Base-by-base conservation (phyloP, 2,113 vertebrate species). In the Willisornis vidua region DNA sequence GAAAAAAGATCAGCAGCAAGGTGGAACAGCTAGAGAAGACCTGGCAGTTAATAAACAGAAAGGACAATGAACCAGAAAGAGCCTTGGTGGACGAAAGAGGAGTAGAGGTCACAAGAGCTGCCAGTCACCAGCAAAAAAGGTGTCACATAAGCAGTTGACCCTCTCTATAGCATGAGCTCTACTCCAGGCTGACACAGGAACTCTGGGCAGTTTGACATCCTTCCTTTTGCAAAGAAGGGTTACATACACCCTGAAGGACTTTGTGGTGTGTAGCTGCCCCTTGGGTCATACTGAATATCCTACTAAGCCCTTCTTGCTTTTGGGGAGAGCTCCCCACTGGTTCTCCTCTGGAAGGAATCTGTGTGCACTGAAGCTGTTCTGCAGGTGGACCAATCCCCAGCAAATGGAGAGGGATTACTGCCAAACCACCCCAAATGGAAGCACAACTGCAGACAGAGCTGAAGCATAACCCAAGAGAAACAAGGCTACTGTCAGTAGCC, bases 1-100 rank as follows among this genome's bases (percentile, higher is more conserved):
- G 76, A 79, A 61, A 90, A 92, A 92, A 95, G 80, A 90, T 94
- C 80, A 97, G 86, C 55, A 93, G 86, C 92, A 90, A 84, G 94
- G 73, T 92, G 68, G 93, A 80, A 89, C 33, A 92, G 89, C 86
- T 92, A 92, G 35, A 94, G 79, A 92, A 72, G 95, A 89, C 15
- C 1, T 1, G 45, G 52, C 24, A 95, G 35, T 86, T 87, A 93
- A 78, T 41, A 77, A 96, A 87, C 39, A 72, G 43, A 90, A 84
- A 45, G 45, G 57, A 77, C 65, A 91, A 87, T 1, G 39, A 89
- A 51, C 35, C 73, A 89, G 78, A 51, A 94, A 39, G 86, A 89
- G 57, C 70, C 61, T 75, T 92, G 80, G 43, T 67, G 52, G 73
- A 94, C 78, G 76, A 67, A 88, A 81, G 65, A 94, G 65, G 46